Percentiles rank a stretch among this genome's conserved stretches.
phyloP scores from a whole-genome alignment of 2,797 vertebrate genomes.

The Trachops cirrhosus region DNA sequence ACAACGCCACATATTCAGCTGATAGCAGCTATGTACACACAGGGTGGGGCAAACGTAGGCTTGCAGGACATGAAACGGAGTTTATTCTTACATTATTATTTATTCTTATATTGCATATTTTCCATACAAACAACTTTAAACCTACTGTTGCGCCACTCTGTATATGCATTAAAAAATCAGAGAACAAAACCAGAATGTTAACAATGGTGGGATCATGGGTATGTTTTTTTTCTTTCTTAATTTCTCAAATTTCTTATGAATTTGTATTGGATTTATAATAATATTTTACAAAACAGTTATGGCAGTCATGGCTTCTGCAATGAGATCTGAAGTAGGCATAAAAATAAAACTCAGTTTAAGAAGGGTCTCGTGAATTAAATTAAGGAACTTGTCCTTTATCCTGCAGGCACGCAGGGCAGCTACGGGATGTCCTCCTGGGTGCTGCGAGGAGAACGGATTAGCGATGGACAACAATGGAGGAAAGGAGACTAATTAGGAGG shows the following conservation, averaged over 20 bases:
- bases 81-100: background rate
- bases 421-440: background rate
- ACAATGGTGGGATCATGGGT: background rate
- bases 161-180: background rate
- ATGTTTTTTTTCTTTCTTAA: background rate
- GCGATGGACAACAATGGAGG: background rate
- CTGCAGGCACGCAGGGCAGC: background rate
- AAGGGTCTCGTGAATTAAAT: background rate
- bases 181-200: constrained; percentile 11
- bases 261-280: background rate
- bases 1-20: background rate
- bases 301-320: background rate
- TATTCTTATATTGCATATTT: background rate
- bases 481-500: background rate
- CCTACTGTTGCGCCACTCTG: background rate
- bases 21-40: background rate
- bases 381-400: background rate
- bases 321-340: background rate
- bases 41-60: background rate
- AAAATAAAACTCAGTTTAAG: background rate
- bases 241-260: constrained; percentile 5
- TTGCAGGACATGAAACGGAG: background rate
- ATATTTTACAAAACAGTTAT: background rate
- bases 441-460: background rate
- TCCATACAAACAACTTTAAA: background rate